A percentile compares a stretch with the other conserved stretches of the same genome.
These are phyloP conservation scores for Saimiri boliviensis DNA, from an alignment of 2,113 vertebrate genomes.

Conservation along the genomic window DNA sequence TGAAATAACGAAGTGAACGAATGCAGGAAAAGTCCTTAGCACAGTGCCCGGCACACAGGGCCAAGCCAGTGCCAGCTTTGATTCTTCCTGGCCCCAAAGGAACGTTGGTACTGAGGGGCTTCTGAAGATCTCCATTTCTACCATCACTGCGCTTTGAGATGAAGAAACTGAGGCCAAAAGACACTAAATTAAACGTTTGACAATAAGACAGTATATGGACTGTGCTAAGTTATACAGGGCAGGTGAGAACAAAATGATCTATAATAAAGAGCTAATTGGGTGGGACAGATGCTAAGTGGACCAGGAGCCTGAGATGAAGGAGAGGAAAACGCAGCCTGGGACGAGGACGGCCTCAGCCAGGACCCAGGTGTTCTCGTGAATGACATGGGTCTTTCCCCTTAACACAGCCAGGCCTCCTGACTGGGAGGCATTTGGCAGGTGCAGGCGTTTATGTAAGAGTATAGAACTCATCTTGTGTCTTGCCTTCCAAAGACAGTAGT, in stretches of 20 bases:
- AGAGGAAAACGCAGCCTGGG: background rate
- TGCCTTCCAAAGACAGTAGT: background rate
- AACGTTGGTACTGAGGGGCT: no score
- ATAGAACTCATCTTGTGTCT: background rate
- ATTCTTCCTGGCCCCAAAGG: no score
- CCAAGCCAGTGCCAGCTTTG: no score
- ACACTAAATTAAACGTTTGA: background rate
- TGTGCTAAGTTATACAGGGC: background rate
- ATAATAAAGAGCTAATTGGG: background rate
- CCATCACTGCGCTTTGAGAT: no score
- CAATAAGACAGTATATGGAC: background rate
- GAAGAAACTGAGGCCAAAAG: background rate
- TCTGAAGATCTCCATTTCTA: background rate
- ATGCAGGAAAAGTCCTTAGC: no score
- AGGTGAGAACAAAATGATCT: background rate
- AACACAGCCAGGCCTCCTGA: rapidly evolving
- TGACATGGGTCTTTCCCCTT: background rate
- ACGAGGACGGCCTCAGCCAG: rapidly evolving
- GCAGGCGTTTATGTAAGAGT: background rate
- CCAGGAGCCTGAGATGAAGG: background rate
- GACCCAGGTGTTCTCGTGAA: background rate
- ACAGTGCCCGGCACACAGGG: no score
- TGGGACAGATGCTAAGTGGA: background rate
- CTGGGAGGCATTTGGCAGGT: background rate
- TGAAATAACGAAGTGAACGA: no score